Conservation (phyloP, 2,113 vertebrate species). For the Cyrtonyx montezumae region DNA sequence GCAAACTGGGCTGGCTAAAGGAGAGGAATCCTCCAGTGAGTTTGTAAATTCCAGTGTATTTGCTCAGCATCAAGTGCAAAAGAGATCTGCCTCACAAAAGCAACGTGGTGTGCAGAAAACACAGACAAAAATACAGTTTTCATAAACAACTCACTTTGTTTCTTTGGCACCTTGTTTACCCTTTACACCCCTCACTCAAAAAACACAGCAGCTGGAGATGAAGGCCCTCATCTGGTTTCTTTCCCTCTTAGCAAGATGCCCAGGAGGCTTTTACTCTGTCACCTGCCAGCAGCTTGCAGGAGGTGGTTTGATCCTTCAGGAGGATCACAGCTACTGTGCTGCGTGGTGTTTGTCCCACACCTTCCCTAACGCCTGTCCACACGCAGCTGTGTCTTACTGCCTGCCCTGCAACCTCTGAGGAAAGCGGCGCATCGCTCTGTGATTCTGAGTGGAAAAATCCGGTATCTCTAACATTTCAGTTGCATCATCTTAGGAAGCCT, state of each 20-base stretch:
- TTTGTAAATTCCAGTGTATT: not conserved
- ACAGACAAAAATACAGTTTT: not conserved
- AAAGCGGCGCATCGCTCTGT: not conserved
- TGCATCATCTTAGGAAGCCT: not conserved
- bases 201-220: not conserved
- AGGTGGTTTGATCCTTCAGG: not conserved
- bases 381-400: not conserved
- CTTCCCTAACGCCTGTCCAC: not conserved
- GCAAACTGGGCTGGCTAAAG: not conserved
- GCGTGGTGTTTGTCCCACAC: accelerated
- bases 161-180: not conserved
- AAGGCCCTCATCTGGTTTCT: not conserved
- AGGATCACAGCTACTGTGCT: not conserved
- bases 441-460: not conserved
- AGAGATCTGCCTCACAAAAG: not conserved
- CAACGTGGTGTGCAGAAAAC: not conserved
- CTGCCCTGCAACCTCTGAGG: accelerated
- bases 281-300: not conserved
- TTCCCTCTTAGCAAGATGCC: not conserved
- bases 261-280: not conserved
- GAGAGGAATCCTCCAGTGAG: not conserved
- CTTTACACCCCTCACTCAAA: not conserved
- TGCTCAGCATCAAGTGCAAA: not conserved
- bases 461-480: not conserved
- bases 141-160: not conserved